These are phyloP conservation scores for Oligia latruncula DNA, from an alignment of 2,888 invertebrate species.

Conservation along the genomic window DNA sequence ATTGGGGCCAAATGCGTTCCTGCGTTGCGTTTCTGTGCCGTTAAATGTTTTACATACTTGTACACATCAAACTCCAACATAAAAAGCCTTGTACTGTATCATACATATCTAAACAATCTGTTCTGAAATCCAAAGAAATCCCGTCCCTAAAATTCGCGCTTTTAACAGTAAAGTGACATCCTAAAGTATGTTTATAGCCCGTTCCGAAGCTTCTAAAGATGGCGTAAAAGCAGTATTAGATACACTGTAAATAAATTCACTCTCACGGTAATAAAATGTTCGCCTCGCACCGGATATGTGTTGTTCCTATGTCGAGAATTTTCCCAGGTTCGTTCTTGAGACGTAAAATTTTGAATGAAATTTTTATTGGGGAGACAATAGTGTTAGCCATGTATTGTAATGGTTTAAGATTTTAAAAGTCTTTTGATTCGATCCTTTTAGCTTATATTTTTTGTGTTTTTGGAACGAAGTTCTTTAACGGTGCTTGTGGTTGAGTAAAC, in stretches of 20 bases:
- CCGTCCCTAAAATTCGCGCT: slow-evolving; percentile 43
- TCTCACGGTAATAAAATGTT: slow-evolving; percentile 73
- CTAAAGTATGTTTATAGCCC: slow-evolving; percentile 67
- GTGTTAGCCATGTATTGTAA: not conserved
- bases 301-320: slow-evolving; percentile 45
- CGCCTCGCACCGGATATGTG: slow-evolving; percentile 54
- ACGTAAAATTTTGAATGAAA: slow-evolving; percentile 47
- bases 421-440: not conserved
- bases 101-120: slow-evolving; percentile 37
- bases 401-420: slow-evolving; percentile 4
- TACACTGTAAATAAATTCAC: slow-evolving; percentile 75
- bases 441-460: not conserved
- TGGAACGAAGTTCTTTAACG: too few relatives aligned
- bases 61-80: not conserved
- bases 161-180: slow-evolving; percentile 64
- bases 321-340: slow-evolving; percentile 23
- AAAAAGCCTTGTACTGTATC: slow-evolving; percentile 22
- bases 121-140: slow-evolving; percentile 40
- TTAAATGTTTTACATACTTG: slow-evolving; percentile 2
- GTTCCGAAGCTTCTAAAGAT: slow-evolving; percentile 60
- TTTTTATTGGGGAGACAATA: slow-evolving; percentile 50
- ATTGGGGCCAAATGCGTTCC: not conserved
- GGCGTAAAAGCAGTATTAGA: slow-evolving; percentile 68
- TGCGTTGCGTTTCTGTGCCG: too few relatives aligned
- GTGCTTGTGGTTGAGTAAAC: too few relatives aligned